A percentile compares a stretch with the other conserved stretches of the same genome.
Conservation (phyloP, 2,113 vertebrate species). For the Apteryx owenii region DNA sequence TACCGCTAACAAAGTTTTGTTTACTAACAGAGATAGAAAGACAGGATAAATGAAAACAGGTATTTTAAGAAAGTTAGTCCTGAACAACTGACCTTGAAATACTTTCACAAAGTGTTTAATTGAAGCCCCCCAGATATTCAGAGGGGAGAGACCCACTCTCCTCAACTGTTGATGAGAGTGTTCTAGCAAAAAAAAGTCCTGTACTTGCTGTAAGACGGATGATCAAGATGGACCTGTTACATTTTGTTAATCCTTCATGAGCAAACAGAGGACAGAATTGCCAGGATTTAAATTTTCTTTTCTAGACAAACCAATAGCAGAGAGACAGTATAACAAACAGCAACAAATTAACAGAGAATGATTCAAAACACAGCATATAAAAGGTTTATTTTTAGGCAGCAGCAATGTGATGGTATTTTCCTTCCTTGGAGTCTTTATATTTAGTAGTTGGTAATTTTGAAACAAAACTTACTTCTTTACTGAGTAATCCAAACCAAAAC, state of each 20-base stretch:
- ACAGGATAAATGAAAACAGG: neutral
- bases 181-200: neutral
- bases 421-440: neutral
- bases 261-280: neutral
- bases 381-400: neutral
- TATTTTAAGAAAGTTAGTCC: neutral
- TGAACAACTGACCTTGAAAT: neutral
- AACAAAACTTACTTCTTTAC: neutral
- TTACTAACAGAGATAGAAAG: neutral
- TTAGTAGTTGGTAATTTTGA: neutral
- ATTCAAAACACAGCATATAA: neutral
- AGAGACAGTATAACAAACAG: neutral
- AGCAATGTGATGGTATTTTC: neutral
- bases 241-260: neutral
- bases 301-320: neutral
- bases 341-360: neutral
- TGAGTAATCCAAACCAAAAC: neutral
- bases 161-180: neutral
- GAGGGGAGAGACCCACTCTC: neutral
- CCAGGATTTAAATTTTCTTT: neutral
- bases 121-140: neutral
- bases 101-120: neutral
- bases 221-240: fast-evolving
- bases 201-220: neutral
- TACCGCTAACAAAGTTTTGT: neutral